Evolutionary conservation across 2,888 invertebrate species (phyloP).

Genomic region (Athripsodes cinereus): DNA sequence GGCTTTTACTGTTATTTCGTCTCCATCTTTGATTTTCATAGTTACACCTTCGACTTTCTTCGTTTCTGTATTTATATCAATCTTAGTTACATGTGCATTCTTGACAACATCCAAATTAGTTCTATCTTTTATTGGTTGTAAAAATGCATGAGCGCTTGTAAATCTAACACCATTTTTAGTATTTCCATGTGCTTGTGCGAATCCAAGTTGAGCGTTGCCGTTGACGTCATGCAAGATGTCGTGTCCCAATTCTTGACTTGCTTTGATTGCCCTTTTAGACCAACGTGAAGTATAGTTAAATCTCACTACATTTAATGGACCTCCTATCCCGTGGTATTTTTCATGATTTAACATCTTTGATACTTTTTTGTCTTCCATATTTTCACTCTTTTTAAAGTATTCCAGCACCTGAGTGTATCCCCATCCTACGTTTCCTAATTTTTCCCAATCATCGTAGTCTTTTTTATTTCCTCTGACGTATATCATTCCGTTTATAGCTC

Average conservation of each 20-base stretch:
- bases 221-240: slow-evolving; percentile 37
- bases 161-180: slow-evolving; percentile 44
- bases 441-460: slow-evolving; percentile 53
- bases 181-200: slow-evolving; percentile 40
- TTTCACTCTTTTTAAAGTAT: slow-evolving; percentile 49
- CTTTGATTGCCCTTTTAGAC: slow-evolving; percentile 39
- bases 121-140: slow-evolving; percentile 35
- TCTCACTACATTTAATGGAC: slow-evolving; percentile 38
- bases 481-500: slow-evolving; percentile 56
- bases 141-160: slow-evolving; percentile 50
- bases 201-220: slow-evolving; percentile 43
- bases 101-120: slow-evolving; percentile 34
- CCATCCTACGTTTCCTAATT: slow-evolving; percentile 49
- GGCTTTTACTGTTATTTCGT: slow-evolving; percentile 35
- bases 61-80: slow-evolving; percentile 43
- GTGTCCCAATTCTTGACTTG: slow-evolving; percentile 44
- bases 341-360: slow-evolving; percentile 28
- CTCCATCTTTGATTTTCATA: slow-evolving; percentile 35
- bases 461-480: slow-evolving; percentile 51
- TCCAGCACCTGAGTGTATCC: slow-evolving; percentile 44
- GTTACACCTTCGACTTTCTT: slow-evolving; percentile 42
- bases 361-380: slow-evolving; percentile 31
- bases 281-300: slow-evolving; percentile 29
- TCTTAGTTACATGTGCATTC: slow-evolving; percentile 41
- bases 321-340: slow-evolving; percentile 38